A percentile compares a stretch with the other conserved stretches of the same genome.
Conservation (phyloP, 2,113 vertebrate genomes). For the cat (Felis catus) region F.catus_Fca126_mat1.0 CM031417.1:65970501-65971000, state of each 20-base stretch:
- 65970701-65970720: neutral
- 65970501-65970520: neutral
- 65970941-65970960: neutral
- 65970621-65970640: neutral
- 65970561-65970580: neutral
- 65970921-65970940: neutral
- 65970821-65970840: rapidly evolving
- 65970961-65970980: neutral
- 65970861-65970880: neutral
- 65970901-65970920: neutral
- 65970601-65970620: neutral
- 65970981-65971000: neutral
- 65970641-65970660: neutral
- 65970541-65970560: neutral
- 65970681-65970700: neutral
- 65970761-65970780: neutral
- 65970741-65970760: neutral
- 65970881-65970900: neutral
- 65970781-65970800: neutral
- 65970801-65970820: neutral
- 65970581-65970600: neutral
- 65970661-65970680: neutral
- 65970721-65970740: neutral
- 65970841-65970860: neutral
- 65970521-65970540: neutral